These are phyloP conservation scores for Chaenogobius annularis DNA, from an alignment of 2,113 vertebrate genomes.

Conservation along the genomic window DNA sequence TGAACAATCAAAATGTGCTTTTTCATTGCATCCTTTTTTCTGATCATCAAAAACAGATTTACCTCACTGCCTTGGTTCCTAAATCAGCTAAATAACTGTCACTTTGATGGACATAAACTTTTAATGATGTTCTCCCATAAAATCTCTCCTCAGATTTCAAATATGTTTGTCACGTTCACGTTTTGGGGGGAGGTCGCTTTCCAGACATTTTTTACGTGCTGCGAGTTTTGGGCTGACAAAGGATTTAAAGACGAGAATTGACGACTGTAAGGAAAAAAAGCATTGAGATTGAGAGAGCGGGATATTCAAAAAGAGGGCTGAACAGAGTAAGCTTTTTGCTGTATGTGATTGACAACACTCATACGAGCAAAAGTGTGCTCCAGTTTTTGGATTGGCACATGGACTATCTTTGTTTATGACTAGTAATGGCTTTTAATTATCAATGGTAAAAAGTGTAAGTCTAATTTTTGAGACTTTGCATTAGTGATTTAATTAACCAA, in stretches of 20 bases:
- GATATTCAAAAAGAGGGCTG: slow-evolving; percentile 39
- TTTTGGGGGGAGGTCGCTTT: slow-evolving; percentile 32
- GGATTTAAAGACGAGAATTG: slow-evolving; percentile 39
- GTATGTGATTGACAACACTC: slow-evolving; percentile 51
- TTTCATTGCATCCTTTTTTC: slow-evolving; percentile 30
- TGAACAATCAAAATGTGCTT: slow-evolving; percentile 30
- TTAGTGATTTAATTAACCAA: too few species aligned
- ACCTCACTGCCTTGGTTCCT: background rate
- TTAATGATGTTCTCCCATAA: slow-evolving; percentile 12
- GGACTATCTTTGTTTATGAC: background rate
- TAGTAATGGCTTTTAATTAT: too few species aligned
- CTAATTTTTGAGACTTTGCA: too few species aligned
- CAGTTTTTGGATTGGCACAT: background rate
- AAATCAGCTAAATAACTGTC: slow-evolving; percentile 22
- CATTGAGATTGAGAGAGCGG: slow-evolving; percentile 17
- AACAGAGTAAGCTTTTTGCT: background rate
- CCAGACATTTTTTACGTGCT: slow-evolving; percentile 34
- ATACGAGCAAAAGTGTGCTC: background rate
- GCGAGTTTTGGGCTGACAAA: slow-evolving; percentile 38
- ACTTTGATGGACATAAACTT: slow-evolving; percentile 13
- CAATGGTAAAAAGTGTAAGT: too few species aligned
- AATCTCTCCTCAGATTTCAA: slow-evolving; percentile 26
- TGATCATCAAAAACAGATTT: slow-evolving; percentile 18
- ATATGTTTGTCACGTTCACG: slow-evolving; percentile 1
- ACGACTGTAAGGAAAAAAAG: slow-evolving; percentile 28